Evolutionary conservation across 2,888 invertebrate species (phyloP), one percentile per base, ranked within the genome.

Genomic region (Pandemis heparana): DNA sequence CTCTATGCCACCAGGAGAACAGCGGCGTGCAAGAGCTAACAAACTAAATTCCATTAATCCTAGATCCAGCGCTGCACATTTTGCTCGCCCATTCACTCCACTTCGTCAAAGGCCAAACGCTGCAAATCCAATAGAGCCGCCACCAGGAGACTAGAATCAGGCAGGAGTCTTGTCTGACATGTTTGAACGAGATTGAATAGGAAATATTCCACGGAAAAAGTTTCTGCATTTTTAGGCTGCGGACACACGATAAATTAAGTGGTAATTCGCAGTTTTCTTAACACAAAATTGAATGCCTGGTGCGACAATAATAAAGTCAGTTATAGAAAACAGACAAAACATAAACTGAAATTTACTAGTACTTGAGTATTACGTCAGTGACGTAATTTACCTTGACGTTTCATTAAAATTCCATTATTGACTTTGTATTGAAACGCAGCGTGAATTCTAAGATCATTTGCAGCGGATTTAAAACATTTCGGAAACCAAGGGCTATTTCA

Each of bases 151-250:
- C 70, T 71, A 74, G 73, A 76, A 75, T 73, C 63, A 61, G 77
- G 64, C 68, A 74, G 75, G 75, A 75, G 75, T 65, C 63, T 71
- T 64, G 72, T 73, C 75, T 69, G 73, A 75, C 72, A 71, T 73
- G 76, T 77, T 78, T 71, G 69, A 72, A 71, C 74, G 70, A 75
- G 77, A 79, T 80, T 80, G 77, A 79, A 79, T 78, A 75, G 77
- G 79, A 79, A 79, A 80, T 78, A 78, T 78, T 77, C 76, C 74
- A 76, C 70, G 75, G 74, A 60, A 76, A 76, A 75, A 63, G 67
- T 68, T 75, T 23, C 75, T 74, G 71, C 76, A 76, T 72, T 75
- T 66, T 76, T 75, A 75, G 64, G 77, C n/a, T 23, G 14, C 48
- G 74, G 46, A 12, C 73, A 70, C 70, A 75, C 53, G 48, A 63